Evolutionary conservation across 2,888 invertebrate species (phyloP).

Genomic region (Galeruca laticollis): DNA sequence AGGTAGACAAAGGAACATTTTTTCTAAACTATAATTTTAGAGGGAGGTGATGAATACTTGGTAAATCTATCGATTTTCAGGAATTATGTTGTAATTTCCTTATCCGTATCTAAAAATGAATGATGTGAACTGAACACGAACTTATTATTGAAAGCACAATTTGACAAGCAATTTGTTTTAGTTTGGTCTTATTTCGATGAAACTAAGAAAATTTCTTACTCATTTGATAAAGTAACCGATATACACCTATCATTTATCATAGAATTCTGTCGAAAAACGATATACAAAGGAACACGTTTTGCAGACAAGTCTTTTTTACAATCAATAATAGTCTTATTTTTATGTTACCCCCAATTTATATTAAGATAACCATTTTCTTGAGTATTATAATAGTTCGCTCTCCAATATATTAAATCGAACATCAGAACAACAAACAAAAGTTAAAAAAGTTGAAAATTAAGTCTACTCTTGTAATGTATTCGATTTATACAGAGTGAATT

Average conservation of each 20-base stretch:
- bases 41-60: constrained; percentile 13
- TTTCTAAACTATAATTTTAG: constrained; percentile 12
- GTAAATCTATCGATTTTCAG: constrained; percentile 50
- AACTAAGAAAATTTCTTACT: constrained; percentile 33
- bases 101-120: constrained; percentile 65
- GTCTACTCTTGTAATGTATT: too few species aligned
- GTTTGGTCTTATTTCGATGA: constrained; percentile 55
- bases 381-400: too few species aligned
- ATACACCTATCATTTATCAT: constrained; percentile 30
- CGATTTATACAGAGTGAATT: too few species aligned
- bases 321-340: not conserved
- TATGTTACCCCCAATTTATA: not conserved
- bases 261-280: not conserved
- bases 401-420: too few species aligned
- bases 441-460: too few species aligned
- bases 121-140: constrained; percentile 66
- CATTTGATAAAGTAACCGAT: constrained; percentile 37
- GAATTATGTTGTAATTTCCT: constrained; percentile 66
- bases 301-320: not conserved
- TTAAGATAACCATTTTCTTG: too few species aligned
- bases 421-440: too few species aligned
- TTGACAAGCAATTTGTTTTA: constrained; percentile 66
- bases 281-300: not conserved
- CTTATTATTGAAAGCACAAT: constrained; percentile 66
- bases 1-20: constrained; percentile 1